Evolutionary conservation across 1,140 invertebrate genomes (phyloP).

Genomic region (Cotesia vestalis): DNA sequence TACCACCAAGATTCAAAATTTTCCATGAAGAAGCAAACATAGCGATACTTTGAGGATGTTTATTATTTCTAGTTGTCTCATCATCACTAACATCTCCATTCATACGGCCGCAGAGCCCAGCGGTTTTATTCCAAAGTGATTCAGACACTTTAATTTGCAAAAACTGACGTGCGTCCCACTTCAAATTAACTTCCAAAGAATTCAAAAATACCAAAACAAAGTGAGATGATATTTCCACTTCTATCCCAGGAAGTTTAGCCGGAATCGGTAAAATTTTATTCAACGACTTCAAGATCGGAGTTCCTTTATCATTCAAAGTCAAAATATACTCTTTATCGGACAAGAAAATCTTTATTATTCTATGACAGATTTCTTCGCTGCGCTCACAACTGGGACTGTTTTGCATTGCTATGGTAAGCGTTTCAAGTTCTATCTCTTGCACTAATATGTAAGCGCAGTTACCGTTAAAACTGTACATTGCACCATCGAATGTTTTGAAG

Average conservation of each 20-base stretch:
- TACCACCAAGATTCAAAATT: slow-evolving; percentile 72
- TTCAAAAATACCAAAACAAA: slow-evolving; percentile 75
- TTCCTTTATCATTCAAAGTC: slow-evolving; percentile 37
- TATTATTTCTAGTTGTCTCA: slow-evolving; percentile 71
- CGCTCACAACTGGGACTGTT: slow-evolving; percentile 65
- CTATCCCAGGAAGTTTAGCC: slow-evolving; percentile 72
- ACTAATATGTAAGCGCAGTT: slow-evolving; percentile 73
- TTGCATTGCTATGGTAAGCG: slow-evolving; percentile 72
- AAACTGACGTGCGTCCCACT: slow-evolving; percentile 73
- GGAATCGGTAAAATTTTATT: slow-evolving; percentile 70
- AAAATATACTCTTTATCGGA: slow-evolving; percentile 76
- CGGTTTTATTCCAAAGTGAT: slow-evolving; percentile 79
- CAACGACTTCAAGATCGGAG: slow-evolving; percentile 38
- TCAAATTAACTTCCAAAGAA: slow-evolving; percentile 74
- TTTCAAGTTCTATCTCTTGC: slow-evolving; percentile 71
- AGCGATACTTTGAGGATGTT: slow-evolving; percentile 59
- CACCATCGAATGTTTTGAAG: slow-evolving; percentile 86
- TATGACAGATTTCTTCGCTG: slow-evolving; percentile 62
- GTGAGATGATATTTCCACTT: slow-evolving; percentile 74
- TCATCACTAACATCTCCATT: slow-evolving; percentile 79
- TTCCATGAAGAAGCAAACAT: slow-evolving; percentile 75
- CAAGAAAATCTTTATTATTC: slow-evolving; percentile 72
- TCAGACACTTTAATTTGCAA: slow-evolving; percentile 73
- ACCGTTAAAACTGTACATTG: slow-evolving; percentile 69
- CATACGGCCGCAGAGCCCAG: slow-evolving; percentile 82